These are phyloP conservation scores for Phodopus roborovskii DNA, from an alignment of 2,113 vertebrate species.

Conservation along the genomic window DNA sequence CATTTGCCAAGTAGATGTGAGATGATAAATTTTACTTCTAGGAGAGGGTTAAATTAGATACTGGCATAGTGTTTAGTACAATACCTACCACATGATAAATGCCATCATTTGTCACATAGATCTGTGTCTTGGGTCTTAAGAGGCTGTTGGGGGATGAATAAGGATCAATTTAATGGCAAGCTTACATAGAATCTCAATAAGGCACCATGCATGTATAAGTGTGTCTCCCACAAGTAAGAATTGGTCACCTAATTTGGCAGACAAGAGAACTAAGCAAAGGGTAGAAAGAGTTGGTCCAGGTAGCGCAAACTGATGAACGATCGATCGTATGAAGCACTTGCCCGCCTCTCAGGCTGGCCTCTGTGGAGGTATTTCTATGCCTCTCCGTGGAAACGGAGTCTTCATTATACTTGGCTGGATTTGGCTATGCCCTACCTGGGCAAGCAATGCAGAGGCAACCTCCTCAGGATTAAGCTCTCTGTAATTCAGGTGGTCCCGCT, in stretches of 20 bases:
- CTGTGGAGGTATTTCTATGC: background rate
- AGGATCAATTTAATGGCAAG: background rate
- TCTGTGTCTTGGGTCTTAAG: background rate
- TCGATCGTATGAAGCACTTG: background rate
- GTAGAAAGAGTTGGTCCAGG: background rate
- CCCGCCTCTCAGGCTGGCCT: background rate
- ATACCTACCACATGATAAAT: background rate
- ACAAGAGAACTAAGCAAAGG: background rate
- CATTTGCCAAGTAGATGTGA: background rate
- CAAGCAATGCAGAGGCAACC: background rate
- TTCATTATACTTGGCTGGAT: background rate
- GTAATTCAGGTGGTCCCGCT: background rate
- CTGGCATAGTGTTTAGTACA: background rate
- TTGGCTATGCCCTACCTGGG: background rate
- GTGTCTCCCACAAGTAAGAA: background rate
- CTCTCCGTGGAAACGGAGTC: background rate
- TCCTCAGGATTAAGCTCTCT: background rate
- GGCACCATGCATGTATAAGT: background rate
- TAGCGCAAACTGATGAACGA: background rate
- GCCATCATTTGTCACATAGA: background rate
- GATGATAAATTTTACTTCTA: background rate
- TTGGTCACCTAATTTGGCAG: background rate
- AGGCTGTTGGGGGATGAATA: background rate
- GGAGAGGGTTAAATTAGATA: background rate
- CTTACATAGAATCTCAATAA: background rate